Percentiles rank a stretch among this genome's conserved stretches.
Conservation (phyloP, 2,888 invertebrate genomes). For the Tachina fera region DNA sequence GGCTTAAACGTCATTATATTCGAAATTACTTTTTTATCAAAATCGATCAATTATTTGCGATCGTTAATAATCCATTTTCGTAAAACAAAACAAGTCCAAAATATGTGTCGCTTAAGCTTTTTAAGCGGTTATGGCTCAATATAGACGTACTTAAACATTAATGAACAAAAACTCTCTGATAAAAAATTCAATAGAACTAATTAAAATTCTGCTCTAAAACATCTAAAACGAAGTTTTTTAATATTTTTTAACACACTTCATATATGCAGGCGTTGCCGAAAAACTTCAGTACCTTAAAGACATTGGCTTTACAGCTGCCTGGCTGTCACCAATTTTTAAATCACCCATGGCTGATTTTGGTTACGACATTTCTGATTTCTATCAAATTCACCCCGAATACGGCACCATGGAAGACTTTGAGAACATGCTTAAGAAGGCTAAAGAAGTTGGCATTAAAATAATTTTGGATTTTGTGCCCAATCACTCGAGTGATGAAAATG, state of each 20-base stretch:
- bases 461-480: constrained; percentile 84
- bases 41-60: too few relatives aligned
- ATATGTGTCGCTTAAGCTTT: too few relatives aligned
- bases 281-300: constrained; percentile 87
- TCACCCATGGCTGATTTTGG: constrained; percentile 92
- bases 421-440: constrained; percentile 85
- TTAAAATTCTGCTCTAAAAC: neutral
- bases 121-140: too few relatives aligned
- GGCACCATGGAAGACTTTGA: constrained; percentile 90
- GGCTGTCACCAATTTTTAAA: constrained; percentile 89
- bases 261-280: constrained; percentile 85
- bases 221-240: too few relatives aligned
- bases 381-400: constrained; percentile 87
- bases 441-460: constrained; percentile 83
- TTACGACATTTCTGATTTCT: constrained; percentile 90
- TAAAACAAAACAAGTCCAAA: too few relatives aligned
- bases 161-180: neutral
- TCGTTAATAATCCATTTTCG: too few relatives aligned
- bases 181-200: neutral
- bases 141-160: too few relatives aligned
- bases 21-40: too few relatives aligned
- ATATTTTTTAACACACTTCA: neutral
- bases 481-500: constrained; percentile 88
- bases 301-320: constrained; percentile 87
- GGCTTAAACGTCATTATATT: too few relatives aligned